Conservation (phyloP, 2,888 invertebrate species). For the Villa cingulata region DNA sequence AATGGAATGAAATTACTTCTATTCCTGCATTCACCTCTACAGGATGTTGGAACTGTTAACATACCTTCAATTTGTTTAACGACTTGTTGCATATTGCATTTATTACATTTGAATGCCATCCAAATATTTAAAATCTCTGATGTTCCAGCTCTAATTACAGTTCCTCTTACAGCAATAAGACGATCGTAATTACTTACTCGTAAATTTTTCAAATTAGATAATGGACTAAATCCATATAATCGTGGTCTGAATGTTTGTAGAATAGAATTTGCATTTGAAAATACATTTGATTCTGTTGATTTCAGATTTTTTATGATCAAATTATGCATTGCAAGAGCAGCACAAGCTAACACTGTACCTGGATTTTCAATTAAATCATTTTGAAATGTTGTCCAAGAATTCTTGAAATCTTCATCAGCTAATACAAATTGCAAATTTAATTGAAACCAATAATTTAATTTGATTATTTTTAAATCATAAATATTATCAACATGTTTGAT, state of each 20-base stretch:
- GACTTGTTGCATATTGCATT: conserved; percentile 52
- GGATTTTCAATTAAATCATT: conserved; percentile 55
- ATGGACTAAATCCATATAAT: conserved; percentile 45
- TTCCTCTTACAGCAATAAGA: conserved; percentile 68
- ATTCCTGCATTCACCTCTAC: conserved; percentile 42
- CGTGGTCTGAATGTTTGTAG: conserved; percentile 15
- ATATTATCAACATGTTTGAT: background rate
- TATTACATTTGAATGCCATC: conserved; percentile 63
- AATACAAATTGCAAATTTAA: conserved; percentile 44
- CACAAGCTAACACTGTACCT: conserved; percentile 49
- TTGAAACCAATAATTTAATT: conserved; percentile 18
- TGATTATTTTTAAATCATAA: conserved; percentile 21
- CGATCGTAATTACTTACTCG: conserved; percentile 61
- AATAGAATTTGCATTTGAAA: background rate
- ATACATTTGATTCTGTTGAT: background rate
- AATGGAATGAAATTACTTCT: conserved; percentile 49
- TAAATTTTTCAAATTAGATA: conserved; percentile 52
- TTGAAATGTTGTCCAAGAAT: conserved; percentile 49
- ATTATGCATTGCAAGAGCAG: conserved; percentile 72
- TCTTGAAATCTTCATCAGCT: conserved; percentile 43
- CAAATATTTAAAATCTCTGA: conserved; percentile 58
- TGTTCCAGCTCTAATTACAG: conserved; percentile 67
- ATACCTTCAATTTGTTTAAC: conserved; percentile 39
- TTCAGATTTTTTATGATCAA: conserved; percentile 27
- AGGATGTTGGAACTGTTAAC: conserved; percentile 40